These are phyloP conservation scores for Zosterops lateralis DNA, from an alignment of 2,113 vertebrate species.

Conservation along the genomic window DNA sequence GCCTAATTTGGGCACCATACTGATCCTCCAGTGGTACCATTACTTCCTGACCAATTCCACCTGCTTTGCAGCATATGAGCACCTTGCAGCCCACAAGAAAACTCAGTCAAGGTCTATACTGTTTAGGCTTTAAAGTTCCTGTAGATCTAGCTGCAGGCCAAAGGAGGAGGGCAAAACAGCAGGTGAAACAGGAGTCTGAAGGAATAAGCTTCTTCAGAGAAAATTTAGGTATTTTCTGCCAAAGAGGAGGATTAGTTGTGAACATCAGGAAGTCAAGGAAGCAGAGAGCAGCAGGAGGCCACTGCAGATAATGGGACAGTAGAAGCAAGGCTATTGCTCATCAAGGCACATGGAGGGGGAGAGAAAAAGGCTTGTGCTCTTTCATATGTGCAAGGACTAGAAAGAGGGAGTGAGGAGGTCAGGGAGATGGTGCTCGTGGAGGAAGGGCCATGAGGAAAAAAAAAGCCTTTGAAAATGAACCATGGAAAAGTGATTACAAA, in stretches of 20 bases:
- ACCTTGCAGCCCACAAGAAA: neutral
- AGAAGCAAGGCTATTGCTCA: conserved; percentile 14
- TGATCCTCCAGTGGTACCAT: neutral
- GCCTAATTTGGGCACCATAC: neutral
- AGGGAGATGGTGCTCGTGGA: conserved; percentile 15
- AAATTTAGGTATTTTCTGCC: conserved; percentile 31
- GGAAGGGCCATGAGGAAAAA: neutral
- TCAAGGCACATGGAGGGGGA: neutral
- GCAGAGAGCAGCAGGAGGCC: conserved; percentile 33
- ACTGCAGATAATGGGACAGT: conserved; percentile 38
- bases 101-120: conserved; percentile 7
- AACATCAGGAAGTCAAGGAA: conserved; percentile 45
- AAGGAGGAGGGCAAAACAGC: neutral
- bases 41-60: neutral
- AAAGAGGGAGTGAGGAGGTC: neutral
- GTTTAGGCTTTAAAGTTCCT: neutral
- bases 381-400: conserved; percentile 32
- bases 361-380: conserved; percentile 17
- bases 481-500: conserved; percentile 17
- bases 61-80: neutral
- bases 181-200: neutral
- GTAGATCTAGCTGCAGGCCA: conserved; percentile 5
- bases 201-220: conserved; percentile 6
- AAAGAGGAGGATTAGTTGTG: conserved; percentile 44
- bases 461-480: conserved; percentile 35